Evolutionary conservation across 92 coral and sea anemone species (phyloP).

Genomic region (Porites divaricata): DNA sequence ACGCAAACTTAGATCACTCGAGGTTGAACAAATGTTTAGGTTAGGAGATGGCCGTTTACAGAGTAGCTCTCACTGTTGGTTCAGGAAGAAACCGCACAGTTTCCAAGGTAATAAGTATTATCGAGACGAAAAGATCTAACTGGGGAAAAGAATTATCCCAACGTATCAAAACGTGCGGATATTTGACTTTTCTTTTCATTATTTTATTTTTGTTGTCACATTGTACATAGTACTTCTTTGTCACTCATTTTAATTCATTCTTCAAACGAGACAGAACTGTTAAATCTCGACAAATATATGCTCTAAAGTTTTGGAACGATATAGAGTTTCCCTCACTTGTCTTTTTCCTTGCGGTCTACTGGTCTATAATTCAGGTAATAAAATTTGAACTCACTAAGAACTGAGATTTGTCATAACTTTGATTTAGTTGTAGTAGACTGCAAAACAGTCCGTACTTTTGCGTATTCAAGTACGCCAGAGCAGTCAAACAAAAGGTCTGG

Average conservation of each 20-base stretch:
- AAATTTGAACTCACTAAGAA: background rate
- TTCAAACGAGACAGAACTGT: background rate
- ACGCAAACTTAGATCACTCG: background rate
- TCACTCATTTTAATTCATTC: background rate
- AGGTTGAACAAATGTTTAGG: constrained; percentile 18
- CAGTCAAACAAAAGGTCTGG: too few relatives aligned
- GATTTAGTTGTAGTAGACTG: background rate
- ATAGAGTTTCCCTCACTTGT: background rate
- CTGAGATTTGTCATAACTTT: background rate
- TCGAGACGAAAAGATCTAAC: background rate
- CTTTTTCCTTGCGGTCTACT: background rate
- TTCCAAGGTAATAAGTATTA: constrained; percentile 4
- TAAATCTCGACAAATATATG: background rate
- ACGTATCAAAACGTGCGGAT: background rate
- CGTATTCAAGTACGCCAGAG: too few relatives aligned
- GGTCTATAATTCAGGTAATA: background rate
- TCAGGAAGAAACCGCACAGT: background rate
- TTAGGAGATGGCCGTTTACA: background rate
- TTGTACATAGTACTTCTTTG: background rate
- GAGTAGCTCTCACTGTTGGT: background rate
- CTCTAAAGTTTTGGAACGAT: background rate
- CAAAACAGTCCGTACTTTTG: too few relatives aligned
- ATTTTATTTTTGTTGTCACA: background rate
- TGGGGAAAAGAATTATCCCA: background rate
- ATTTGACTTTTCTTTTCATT: background rate